These are phyloP conservation scores for Mormoops blainvillei DNA, from an alignment of 2,113 vertebrate species.

Conservation along the genomic window DNA sequence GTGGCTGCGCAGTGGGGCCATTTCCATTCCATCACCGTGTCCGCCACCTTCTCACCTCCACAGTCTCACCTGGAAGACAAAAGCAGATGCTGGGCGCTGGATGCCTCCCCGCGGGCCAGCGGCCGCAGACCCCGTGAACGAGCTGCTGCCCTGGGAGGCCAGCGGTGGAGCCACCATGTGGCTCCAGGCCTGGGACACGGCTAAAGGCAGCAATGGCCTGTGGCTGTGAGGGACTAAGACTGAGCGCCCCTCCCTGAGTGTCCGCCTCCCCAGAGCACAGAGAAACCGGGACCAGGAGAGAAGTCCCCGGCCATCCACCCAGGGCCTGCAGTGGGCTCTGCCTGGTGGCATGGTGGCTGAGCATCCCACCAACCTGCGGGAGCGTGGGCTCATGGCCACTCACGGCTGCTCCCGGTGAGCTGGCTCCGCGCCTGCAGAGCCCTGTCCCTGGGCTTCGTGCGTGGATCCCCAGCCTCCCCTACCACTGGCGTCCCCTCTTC, in stretches of 20 bases:
- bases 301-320: neutral
- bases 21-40: constrained; percentile 77
- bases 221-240: rapidly evolving
- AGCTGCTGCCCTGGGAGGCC: neutral
- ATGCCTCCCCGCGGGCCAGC: rapidly evolving
- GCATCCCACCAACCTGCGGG: neutral
- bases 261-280: rapidly evolving
- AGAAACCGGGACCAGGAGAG: neutral
- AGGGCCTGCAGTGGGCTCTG: neutral
- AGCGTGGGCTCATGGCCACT: neutral
- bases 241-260: neutral
- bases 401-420: neutral
- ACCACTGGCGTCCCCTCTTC: neutral
- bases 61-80: constrained; percentile 84
- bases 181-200: neutral
- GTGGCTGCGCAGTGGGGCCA: constrained; percentile 79
- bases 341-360: neutral
- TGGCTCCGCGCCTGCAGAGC: neutral
- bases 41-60: constrained; percentile 82
- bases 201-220: neutral
- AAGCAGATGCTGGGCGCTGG: neutral
- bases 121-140: neutral
- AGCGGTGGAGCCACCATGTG: rapidly evolving
- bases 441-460: neutral
- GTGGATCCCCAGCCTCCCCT: neutral